Evolutionary conservation across 2,113 vertebrate genomes (phyloP).

Genomic region (Rhabdomys dilectus): DNA sequence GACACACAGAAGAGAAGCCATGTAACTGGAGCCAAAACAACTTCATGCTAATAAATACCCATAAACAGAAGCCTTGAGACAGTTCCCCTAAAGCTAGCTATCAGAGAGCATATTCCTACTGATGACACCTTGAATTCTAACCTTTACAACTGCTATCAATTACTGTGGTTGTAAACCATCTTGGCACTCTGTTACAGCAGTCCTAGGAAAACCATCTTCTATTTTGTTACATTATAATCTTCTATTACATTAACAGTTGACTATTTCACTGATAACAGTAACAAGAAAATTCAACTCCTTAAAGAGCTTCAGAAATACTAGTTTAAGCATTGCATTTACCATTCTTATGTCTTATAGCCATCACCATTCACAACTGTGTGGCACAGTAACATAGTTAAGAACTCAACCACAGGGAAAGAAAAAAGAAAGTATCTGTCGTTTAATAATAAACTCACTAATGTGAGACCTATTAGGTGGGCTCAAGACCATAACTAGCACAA

Average conservation of each 20-base stretch:
- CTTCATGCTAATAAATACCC: conserved; percentile 13
- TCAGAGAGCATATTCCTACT: background rate
- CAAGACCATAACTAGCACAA: conserved; percentile 34
- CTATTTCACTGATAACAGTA: conserved; percentile 19
- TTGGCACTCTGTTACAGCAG: conserved; percentile 29
- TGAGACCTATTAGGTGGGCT: background rate
- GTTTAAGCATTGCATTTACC: background rate
- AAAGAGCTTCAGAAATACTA: background rate
- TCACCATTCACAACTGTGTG: conserved; percentile 37
- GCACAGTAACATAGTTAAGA: conserved; percentile 6
- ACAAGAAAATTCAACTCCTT: conserved; percentile 54
- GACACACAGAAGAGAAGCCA: background rate
- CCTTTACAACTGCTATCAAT: background rate
- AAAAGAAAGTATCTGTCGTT: background rate
- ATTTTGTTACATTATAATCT: conserved; percentile 54
- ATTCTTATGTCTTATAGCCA: background rate
- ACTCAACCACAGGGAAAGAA: background rate
- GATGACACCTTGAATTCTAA: background rate
- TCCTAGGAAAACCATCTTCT: conserved; percentile 7
- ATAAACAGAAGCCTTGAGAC: background rate
- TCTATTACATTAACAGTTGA: background rate
- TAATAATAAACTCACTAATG: conserved; percentile 21
- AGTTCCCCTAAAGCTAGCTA: background rate
- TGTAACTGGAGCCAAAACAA: background rate
- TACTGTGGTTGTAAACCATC: conserved; percentile 29